Evolutionary conservation across 37 sponge, comb jelly and placozoan species (phyloP).

Genomic region (Crambe crambe): DNA sequence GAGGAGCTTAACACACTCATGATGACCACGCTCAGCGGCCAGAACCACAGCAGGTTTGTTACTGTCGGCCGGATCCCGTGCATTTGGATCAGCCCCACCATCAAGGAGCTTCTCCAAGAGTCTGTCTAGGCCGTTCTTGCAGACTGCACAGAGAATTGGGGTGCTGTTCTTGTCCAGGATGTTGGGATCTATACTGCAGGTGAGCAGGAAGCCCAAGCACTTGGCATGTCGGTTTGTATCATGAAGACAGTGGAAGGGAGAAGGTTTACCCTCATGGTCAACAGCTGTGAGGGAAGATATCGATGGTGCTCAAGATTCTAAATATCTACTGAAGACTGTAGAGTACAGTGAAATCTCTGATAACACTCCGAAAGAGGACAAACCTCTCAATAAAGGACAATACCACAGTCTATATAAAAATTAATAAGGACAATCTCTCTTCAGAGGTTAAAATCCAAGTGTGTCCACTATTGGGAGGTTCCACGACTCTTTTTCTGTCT

Average conservation of each 20-base stretch:
- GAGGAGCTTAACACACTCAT: constrained; percentile 72
- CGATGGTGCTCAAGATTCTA: neutral
- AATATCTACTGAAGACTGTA: too few species aligned
- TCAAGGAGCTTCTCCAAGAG: constrained; percentile 72
- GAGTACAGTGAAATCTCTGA: too few species aligned
- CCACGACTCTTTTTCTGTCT: neutral
- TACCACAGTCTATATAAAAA: too few species aligned
- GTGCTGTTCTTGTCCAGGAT: constrained; percentile 38
- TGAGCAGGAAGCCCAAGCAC: constrained; percentile 78
- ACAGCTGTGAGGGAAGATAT: constrained; percentile 31
- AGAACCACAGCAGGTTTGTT: constrained; percentile 75
- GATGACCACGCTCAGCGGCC: constrained; percentile 66
- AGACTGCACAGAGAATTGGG: constrained; percentile 82
- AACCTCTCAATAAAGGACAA: too few species aligned
- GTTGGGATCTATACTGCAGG: constrained; percentile 64
- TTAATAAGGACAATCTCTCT: too few species aligned
- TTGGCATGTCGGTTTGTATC: constrained; percentile 79
- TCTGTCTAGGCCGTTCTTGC: constrained; percentile 51
- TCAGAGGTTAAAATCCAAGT: too few species aligned
- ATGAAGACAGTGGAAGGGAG: constrained; percentile 86
- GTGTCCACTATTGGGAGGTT: too few species aligned
- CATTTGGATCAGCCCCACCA: constrained; percentile 84
- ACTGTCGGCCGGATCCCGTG: constrained; percentile 46
- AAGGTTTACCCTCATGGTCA: constrained; percentile 60
- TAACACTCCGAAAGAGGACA: too few species aligned